phyloP scores from a whole-genome alignment of 2,888 invertebrate genomes.

The Machimus atricapillus region DNA sequence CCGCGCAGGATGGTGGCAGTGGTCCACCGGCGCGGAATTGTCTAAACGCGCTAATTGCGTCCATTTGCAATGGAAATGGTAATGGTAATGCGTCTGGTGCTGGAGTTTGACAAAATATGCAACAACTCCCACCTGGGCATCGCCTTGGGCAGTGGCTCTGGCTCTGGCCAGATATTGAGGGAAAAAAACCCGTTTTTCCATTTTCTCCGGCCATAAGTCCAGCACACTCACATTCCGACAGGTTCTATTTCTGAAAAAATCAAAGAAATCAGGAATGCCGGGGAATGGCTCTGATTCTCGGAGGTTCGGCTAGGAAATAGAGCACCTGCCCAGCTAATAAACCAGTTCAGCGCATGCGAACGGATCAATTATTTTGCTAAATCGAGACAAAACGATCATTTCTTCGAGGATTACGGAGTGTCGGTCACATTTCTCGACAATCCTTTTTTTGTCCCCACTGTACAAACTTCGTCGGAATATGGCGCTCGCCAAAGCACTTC shows the following conservation, averaged over 20 bases:
- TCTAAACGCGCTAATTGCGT: slow-evolving; percentile 45
- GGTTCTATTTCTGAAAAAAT: slow-evolving; percentile 37
- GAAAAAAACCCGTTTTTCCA: slow-evolving; percentile 36
- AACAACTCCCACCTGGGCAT: slow-evolving; percentile 35
- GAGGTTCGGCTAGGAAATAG: slow-evolving; percentile 8
- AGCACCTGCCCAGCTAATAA: slow-evolving; percentile 26
- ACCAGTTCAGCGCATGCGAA: slow-evolving; percentile 16
- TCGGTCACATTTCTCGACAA: background rate
- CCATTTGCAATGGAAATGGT: slow-evolving; percentile 37
- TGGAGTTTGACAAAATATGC: slow-evolving; percentile 34
- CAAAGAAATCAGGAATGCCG: slow-evolving; percentile 18
- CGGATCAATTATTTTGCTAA: slow-evolving; percentile 15
- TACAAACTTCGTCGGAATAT: background rate
- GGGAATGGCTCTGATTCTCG: slow-evolving; percentile 9
- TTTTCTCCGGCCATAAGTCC: slow-evolving; percentile 19
- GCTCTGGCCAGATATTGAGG: background rate
- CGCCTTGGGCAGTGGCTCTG: background rate
- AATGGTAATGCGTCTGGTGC: slow-evolving; percentile 16
- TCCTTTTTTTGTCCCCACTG: background rate
- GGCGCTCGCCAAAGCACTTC: background rate
- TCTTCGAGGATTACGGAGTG: background rate
- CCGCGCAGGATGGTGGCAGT: slow-evolving; percentile 15
- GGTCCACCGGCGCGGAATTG: slow-evolving; percentile 38
- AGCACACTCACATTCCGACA: slow-evolving; percentile 22
- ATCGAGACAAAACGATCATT: background rate